Percentiles rank a stretch among this genome's conserved stretches.
Conservation (phyloP, 2,113 vertebrate genomes). For the rabbit (Oryctolagus cuniculus) region mOryCun1.1 NC_091438.1:138738501-138739000, state of each 20-base stretch:
- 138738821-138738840: neutral
- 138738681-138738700: neutral
- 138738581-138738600: neutral
- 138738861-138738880: neutral
- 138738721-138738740: neutral
- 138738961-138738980: neutral
- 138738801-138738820: neutral
- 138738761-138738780: neutral
- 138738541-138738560: neutral
- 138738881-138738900: neutral
- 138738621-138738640: neutral
- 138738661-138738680: neutral
- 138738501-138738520: slow-evolving; percentile 9
- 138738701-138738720: neutral
- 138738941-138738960: neutral
- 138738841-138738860: neutral
- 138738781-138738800: neutral
- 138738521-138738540: neutral
- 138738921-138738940: neutral
- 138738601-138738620: neutral
- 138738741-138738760: neutral
- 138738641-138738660: neutral
- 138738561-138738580: neutral
- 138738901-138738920: neutral
- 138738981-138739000: neutral